These are phyloP conservation scores for Poecilia latipinna DNA, from an alignment of 2,113 vertebrate genomes.

Conservation along the genomic window DNA sequence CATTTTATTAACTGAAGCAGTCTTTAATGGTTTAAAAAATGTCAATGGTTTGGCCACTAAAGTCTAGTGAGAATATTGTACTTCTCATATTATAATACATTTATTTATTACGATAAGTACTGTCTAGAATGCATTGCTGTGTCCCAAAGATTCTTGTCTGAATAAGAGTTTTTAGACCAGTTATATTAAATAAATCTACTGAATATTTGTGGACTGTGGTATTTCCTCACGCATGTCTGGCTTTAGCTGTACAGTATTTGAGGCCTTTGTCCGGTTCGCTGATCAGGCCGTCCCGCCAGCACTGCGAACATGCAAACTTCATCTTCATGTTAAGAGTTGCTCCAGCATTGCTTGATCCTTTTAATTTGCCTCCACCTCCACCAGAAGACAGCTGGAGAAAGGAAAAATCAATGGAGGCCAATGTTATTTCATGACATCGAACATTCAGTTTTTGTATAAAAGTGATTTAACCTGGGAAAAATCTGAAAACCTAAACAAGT, in stretches of 20 bases:
- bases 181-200: background rate
- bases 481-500: too few species aligned
- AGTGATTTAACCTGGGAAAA: too few species aligned
- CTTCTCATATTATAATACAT: background rate
- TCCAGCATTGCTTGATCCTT: slow-evolving; percentile 18
- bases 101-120: background rate
- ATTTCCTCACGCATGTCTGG: slow-evolving; percentile 85
- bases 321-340: slow-evolving; percentile 81
- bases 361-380: slow-evolving; percentile 24
- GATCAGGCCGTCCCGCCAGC: slow-evolving; percentile 87
- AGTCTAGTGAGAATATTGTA: background rate
- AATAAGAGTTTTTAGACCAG: background rate
- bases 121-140: background rate
- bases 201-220: background rate
- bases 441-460: background rate
- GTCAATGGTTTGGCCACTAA: too few species aligned
- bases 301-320: slow-evolving; percentile 93
- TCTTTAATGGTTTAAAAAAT: too few species aligned
- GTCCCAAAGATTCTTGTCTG: background rate
- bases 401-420: background rate
- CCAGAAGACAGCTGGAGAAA: slow-evolving; percentile 25
- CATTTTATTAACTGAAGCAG: too few species aligned
- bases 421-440: background rate
- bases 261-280: slow-evolving; percentile 89
- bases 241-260: slow-evolving; percentile 92